A percentile compares a stretch with the other conserved stretches of the same genome.
phyloP scores from a whole-genome alignment of 2,888 invertebrate genomes.

The Harpagoxenus sublaevis region DNA sequence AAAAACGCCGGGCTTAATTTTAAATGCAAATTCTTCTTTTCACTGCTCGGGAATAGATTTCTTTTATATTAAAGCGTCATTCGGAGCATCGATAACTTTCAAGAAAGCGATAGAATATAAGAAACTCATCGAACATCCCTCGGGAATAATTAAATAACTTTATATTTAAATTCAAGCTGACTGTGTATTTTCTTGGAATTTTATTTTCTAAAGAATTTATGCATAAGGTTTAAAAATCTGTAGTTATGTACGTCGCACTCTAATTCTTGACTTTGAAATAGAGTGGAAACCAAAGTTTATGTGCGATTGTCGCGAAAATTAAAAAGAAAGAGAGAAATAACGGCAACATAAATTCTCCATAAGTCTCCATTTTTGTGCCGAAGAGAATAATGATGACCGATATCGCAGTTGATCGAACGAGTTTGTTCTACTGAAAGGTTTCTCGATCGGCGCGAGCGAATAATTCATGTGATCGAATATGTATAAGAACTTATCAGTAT shows the following conservation, averaged over 20 bases:
- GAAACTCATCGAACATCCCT: not conserved
- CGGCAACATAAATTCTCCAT: not conserved
- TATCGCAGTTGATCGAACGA: slow-evolving; percentile 15
- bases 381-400: slow-evolving; percentile 16
- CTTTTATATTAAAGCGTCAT: not conserved
- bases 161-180: not conserved
- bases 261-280: not conserved
- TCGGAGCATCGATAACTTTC: not conserved
- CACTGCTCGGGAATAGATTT: too few relatives aligned
- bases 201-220: slow-evolving; percentile 11
- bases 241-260: not conserved
- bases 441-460: slow-evolving; percentile 19
- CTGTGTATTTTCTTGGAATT: not conserved
- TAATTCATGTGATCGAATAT: slow-evolving; percentile 25
- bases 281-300: not conserved
- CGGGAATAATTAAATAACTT: not conserved
- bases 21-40: not conserved
- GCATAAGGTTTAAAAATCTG: not conserved
- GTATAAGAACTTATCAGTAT: not conserved
- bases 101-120: not conserved
- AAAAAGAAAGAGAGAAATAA: not conserved
- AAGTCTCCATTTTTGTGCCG: slow-evolving; percentile 14
- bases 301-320: not conserved
- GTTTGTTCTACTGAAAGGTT: slow-evolving; percentile 33
- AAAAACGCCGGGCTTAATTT: not conserved